Percentiles rank a stretch among this genome's conserved stretches.
phyloP scores from a whole-genome alignment of 2,888 invertebrate genomes.

The Lordiphosa fenestrarum region DNA sequence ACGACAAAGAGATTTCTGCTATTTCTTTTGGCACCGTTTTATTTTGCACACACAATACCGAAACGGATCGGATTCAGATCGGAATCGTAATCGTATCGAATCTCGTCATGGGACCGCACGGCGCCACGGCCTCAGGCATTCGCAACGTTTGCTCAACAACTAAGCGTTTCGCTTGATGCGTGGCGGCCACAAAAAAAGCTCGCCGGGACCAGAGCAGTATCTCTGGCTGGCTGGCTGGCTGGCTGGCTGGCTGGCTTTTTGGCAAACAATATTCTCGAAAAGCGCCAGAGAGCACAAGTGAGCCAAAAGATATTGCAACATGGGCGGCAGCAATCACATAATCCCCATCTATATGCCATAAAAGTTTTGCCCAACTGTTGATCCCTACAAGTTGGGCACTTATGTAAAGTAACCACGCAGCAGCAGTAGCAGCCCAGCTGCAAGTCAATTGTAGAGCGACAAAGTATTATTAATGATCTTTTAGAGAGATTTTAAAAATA shows the following conservation, averaged over 20 bases:
- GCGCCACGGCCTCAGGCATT: slow-evolving; percentile 50
- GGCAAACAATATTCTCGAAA: slow-evolving; percentile 14
- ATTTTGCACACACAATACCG: slow-evolving; percentile 38
- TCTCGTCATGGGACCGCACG: slow-evolving; percentile 23
- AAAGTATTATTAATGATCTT: slow-evolving; percentile 70
- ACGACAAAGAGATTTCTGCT: slow-evolving; percentile 31
- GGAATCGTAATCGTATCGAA: slow-evolving; percentile 33
- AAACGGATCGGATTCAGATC: slow-evolving; percentile 43
- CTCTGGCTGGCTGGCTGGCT: not conserved
- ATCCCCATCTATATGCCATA: slow-evolving; percentile 21
- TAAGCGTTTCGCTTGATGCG: slow-evolving; percentile 32
- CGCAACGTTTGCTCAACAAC: slow-evolving; percentile 58
- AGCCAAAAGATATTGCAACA: slow-evolving; percentile 28
- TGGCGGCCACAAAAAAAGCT: slow-evolving; percentile 45
- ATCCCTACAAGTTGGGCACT: slow-evolving; percentile 31
- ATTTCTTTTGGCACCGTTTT: slow-evolving; percentile 15
- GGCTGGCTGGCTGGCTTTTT: slow-evolving; percentile 11
- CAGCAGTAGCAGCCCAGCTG: slow-evolving; percentile 31
- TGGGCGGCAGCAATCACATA: slow-evolving; percentile 31
- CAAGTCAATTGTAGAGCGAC: slow-evolving; percentile 40
- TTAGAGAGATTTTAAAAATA: slow-evolving; percentile 59
- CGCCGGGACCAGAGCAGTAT: slow-evolving; percentile 14
- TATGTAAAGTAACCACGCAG: slow-evolving; percentile 23
- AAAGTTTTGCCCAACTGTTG: slow-evolving; percentile 34
- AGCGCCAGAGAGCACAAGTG: slow-evolving; percentile 8